These are phyloP conservation scores for Ophiodon elongatus DNA, from an alignment of 2,113 vertebrate species.

Conservation along the genomic window DNA sequence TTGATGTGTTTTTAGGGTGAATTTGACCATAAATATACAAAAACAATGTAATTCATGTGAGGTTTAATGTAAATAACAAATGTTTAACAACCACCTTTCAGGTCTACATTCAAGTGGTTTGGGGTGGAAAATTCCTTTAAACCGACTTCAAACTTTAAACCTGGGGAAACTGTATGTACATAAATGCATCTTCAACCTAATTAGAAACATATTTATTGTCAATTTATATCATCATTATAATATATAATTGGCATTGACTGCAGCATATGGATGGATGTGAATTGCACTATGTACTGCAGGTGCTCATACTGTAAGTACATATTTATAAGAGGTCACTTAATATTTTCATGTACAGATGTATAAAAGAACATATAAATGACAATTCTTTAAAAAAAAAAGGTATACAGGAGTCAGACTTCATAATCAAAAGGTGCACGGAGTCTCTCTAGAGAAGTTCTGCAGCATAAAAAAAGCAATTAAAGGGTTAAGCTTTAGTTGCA, in stretches of 20 bases:
- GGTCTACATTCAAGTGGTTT: not conserved
- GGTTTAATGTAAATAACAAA: not conserved
- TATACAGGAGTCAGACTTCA: constrained; percentile 65
- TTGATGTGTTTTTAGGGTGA: not conserved
- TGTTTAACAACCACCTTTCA: not conserved
- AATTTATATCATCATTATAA: constrained; percentile 68
- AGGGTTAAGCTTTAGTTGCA: constrained; percentile 45
- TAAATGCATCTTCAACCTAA: constrained; percentile 54
- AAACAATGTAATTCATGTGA: not conserved
- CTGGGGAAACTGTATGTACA: constrained; percentile 31
- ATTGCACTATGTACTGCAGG: constrained; percentile 64
- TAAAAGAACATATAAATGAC: constrained; percentile 64
- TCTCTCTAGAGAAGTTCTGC: constrained; percentile 60
- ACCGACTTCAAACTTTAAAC: not conserved
- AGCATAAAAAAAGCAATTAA: constrained; percentile 54
- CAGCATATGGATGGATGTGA: constrained; percentile 65
- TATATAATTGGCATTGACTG: constrained; percentile 68
- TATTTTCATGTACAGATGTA: constrained; percentile 65
- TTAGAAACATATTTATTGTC: constrained; percentile 78
- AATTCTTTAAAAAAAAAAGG: constrained; percentile 66
- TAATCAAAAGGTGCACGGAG: constrained; percentile 69
- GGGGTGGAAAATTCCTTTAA: constrained; percentile 3
- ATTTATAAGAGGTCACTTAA: constrained; percentile 61
- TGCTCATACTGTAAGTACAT: constrained; percentile 64
- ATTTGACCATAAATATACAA: constrained; percentile 6